Evolutionary conservation across 2,113 vertebrate genomes (phyloP).

Genomic region (Scatophagus argus): DNA sequence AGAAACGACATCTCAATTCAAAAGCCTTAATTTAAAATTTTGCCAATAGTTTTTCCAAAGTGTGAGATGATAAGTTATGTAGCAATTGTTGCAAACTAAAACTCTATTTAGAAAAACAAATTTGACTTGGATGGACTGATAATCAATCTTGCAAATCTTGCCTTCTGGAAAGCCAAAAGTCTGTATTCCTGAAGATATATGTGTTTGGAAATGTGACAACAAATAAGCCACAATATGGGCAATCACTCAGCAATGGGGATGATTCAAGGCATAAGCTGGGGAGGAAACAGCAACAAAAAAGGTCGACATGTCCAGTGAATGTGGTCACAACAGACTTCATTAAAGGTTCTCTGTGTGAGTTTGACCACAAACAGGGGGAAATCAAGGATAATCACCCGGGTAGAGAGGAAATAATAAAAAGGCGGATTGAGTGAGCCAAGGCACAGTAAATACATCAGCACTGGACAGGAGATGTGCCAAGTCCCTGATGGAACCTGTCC

Average conservation of each 20-base stretch:
- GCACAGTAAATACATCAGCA: constrained; percentile 71
- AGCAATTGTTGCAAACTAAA: constrained; percentile 31
- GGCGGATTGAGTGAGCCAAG: constrained; percentile 10
- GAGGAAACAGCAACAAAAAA: constrained; percentile 48
- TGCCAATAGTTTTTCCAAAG: constrained; percentile 18
- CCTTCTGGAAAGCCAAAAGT: background rate
- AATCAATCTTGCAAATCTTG: background rate
- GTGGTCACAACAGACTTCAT: constrained; percentile 60
- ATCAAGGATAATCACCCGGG: constrained; percentile 46
- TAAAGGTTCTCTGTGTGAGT: constrained; percentile 39
- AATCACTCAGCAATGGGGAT: constrained; percentile 23
- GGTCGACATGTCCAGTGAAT: constrained; percentile 34
- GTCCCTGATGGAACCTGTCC: constrained; percentile 41
- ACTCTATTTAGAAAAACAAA: background rate
- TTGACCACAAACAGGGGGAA: constrained; percentile 54
- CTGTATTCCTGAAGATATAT: background rate
- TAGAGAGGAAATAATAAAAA: constrained; percentile 67
- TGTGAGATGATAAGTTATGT: constrained; percentile 8
- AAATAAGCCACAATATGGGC: constrained; percentile 30
- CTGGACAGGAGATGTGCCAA: constrained; percentile 24
- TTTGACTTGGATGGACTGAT: background rate
- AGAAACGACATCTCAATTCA: constrained; percentile 14
- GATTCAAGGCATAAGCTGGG: constrained; percentile 33
- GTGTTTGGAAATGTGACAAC: constrained; percentile 14
- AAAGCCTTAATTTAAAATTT: constrained; percentile 14